Percentiles rank a stretch among this genome's conserved stretches.
Evolutionary conservation across 2,888 invertebrate genomes (phyloP).

Genomic region (Maniola hyperantus): DNA sequence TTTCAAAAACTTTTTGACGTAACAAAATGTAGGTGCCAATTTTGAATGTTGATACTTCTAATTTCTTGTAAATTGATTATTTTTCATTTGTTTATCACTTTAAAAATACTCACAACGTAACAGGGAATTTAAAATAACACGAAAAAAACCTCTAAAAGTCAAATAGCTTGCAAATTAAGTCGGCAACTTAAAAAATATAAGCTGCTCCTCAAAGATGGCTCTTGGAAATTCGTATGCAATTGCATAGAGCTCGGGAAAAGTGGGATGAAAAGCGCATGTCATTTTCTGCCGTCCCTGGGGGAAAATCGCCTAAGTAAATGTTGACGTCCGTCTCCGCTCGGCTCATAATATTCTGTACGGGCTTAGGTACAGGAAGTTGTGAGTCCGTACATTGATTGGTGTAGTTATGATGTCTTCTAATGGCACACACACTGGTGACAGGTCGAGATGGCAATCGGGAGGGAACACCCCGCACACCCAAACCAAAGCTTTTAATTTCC

Average conservation of each 20-base stretch:
- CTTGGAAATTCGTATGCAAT: constrained; percentile 54
- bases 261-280: constrained; percentile 60
- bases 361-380: constrained; percentile 25
- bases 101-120: constrained; percentile 3
- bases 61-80: no score
- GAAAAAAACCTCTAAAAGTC: constrained; percentile 19
- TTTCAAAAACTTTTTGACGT: no score
- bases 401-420: background rate
- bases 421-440: no score
- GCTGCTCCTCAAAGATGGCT: constrained; percentile 40
- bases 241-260: constrained; percentile 55
- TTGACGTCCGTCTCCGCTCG: constrained; percentile 63
- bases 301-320: constrained; percentile 72
- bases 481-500: background rate
- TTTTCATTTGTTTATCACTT: background rate
- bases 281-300: constrained; percentile 62
- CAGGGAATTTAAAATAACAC: constrained; percentile 32
- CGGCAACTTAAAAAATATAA: constrained; percentile 39
- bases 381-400: constrained; percentile 26
- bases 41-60: no score
- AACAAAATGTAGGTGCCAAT: no score
- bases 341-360: constrained; percentile 34
- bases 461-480: no score
- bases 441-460: no score
- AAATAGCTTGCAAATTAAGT: constrained; percentile 39